phyloP scores from a whole-genome alignment of 2,888 invertebrate genomes.

The Hedya salicella region DNA sequence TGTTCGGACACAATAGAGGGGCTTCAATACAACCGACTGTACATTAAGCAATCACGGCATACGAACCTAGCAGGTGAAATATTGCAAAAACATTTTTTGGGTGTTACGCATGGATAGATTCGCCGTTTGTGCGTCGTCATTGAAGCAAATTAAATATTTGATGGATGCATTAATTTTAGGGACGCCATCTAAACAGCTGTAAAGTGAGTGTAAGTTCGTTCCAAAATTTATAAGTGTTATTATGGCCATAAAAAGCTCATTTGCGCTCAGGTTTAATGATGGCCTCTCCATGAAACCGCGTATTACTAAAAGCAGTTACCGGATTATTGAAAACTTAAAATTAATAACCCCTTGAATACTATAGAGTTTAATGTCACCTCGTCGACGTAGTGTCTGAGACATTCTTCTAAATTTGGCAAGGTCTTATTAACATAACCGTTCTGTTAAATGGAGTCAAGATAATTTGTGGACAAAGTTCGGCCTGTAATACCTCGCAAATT shows the following conservation, averaged over 20 bases:
- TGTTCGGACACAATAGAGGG: constrained; percentile 65
- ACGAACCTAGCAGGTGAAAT: constrained; percentile 30
- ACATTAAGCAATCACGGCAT: background rate
- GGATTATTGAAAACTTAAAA: constrained; percentile 63
- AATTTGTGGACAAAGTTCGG: constrained; percentile 84
- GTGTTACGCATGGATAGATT: constrained; percentile 25
- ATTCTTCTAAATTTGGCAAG: constrained; percentile 76
- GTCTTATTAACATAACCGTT: constrained; percentile 83
- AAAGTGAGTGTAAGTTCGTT: constrained; percentile 71
- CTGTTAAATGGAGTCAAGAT: constrained; percentile 83
- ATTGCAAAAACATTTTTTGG: constrained; percentile 33
- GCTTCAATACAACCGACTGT: background rate
- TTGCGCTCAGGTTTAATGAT: constrained; percentile 70
- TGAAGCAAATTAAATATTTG: constrained; percentile 65
- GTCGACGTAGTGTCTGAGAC: constrained; percentile 72
- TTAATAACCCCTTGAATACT: constrained; percentile 47
- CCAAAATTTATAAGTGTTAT: constrained; percentile 73
- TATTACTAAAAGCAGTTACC: constrained; percentile 54
- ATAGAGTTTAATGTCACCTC: constrained; percentile 9
- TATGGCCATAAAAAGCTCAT: constrained; percentile 75
- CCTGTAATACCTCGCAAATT: constrained; percentile 85
- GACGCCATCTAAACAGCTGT: constrained; percentile 60
- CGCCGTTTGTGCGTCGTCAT: constrained; percentile 43
- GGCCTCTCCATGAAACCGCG: constrained; percentile 56
- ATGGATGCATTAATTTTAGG: constrained; percentile 62